Evolutionary conservation across 2,113 vertebrate species (phyloP).

Genomic region (Nothoprocta perdicaria): DNA sequence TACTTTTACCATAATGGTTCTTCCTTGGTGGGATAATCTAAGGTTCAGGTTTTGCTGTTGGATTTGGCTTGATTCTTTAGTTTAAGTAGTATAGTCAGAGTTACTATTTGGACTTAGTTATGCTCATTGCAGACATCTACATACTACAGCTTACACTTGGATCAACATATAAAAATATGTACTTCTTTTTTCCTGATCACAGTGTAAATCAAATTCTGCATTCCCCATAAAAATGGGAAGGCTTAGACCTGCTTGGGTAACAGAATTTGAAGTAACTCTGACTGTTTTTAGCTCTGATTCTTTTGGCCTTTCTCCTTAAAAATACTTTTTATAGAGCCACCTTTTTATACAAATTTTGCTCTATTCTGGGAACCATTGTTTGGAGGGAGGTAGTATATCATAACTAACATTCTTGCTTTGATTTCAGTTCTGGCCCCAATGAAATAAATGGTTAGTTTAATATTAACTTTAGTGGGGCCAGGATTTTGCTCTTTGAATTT

Average conservation of each 20-base stretch:
- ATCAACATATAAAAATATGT: neutral
- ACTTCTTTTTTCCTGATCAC: neutral
- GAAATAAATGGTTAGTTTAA: neutral
- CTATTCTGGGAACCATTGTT: neutral
- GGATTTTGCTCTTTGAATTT: neutral
- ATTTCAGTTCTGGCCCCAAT: neutral
- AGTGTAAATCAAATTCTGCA: neutral
- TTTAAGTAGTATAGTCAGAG: constrained; percentile 21
- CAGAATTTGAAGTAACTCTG: neutral
- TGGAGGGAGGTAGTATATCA: neutral
- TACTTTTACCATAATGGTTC: constrained; percentile 15
- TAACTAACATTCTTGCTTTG: neutral
- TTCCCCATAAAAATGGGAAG: neutral
- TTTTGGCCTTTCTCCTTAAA: neutral
- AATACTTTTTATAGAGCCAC: neutral
- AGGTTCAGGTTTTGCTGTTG: constrained; percentile 6
- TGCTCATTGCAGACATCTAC: constrained; percentile 2
- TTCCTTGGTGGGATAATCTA: constrained; percentile 50
- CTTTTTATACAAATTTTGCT: neutral
- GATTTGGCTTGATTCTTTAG: constrained; percentile 20
- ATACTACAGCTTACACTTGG: neutral
- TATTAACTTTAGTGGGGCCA: neutral
- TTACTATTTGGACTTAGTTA: neutral
- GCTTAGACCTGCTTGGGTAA: neutral
- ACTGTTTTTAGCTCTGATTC: neutral